These are phyloP conservation scores for Agrochola lychnidis DNA, from an alignment of 2,888 invertebrate species.

Conservation along the genomic window DNA sequence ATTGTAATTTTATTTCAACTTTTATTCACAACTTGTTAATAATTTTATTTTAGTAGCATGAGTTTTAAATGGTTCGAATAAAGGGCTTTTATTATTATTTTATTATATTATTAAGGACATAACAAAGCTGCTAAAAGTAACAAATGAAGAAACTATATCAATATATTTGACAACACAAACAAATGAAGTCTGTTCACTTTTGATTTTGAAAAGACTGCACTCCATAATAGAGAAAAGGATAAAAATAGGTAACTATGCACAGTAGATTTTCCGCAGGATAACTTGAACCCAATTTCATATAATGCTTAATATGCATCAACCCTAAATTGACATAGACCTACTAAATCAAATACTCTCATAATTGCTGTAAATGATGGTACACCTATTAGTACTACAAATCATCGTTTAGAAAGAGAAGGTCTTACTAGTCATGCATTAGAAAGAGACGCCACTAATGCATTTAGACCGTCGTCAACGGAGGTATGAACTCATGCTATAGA, in stretches of 20 bases:
- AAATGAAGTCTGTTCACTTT: background rate
- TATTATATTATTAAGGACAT: too few species aligned
- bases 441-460: constrained; percentile 11
- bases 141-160: background rate
- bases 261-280: background rate
- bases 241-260: background rate
- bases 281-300: background rate
- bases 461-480: constrained; percentile 8
- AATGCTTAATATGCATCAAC: background rate
- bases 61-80: too few species aligned
- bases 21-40: too few species aligned
- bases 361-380: background rate
- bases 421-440: constrained; percentile 2
- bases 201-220: background rate
- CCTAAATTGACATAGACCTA: background rate
- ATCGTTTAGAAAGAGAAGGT: constrained; percentile 6
- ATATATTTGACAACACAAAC: background rate
- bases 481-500: constrained; percentile 9
- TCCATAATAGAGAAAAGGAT: background rate
- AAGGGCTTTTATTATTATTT: too few species aligned
- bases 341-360: background rate
- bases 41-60: too few species aligned
- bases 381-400: constrained; percentile 1
- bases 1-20: too few species aligned
- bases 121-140: background rate